These are phyloP conservation scores for Byasa hedistus DNA, from an alignment of 2,888 invertebrate genomes.

Conservation along the genomic window DNA sequence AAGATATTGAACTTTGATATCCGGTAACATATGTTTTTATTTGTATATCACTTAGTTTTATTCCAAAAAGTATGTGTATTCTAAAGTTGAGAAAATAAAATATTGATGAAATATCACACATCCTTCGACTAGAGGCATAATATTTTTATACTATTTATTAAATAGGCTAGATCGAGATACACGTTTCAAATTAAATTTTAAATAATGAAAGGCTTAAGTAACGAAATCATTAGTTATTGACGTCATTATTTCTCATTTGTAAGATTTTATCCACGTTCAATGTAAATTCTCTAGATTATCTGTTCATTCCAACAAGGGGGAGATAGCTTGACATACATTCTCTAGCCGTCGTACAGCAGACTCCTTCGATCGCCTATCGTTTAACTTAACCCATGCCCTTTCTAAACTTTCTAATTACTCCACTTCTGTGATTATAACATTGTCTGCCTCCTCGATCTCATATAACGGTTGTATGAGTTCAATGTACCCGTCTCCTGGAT, in stretches of 20 bases:
- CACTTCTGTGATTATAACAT: constrained; percentile 36
- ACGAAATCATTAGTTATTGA: background rate
- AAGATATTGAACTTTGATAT: no score
- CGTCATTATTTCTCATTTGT: background rate
- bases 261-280: constrained; percentile 10
- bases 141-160: no score
- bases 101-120: no score
- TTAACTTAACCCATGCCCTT: constrained; percentile 29
- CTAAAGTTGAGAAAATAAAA: no score
- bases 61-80: no score
- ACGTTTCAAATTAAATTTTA: background rate
- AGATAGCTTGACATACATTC: constrained; percentile 25
- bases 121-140: no score
- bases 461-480: constrained; percentile 62
- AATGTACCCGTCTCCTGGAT: constrained; percentile 48
- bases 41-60: no score
- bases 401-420: constrained; percentile 33
- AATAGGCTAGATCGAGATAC: no score
- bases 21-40: no score
- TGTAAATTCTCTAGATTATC: constrained; percentile 16
- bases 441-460: constrained; percentile 46
- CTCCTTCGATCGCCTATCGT: constrained; percentile 24
- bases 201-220: background rate
- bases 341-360: constrained; percentile 15
- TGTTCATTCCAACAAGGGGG: constrained; percentile 18